Conservation (phyloP, 2,888 invertebrate species). For the Dione vanillae region DNA sequence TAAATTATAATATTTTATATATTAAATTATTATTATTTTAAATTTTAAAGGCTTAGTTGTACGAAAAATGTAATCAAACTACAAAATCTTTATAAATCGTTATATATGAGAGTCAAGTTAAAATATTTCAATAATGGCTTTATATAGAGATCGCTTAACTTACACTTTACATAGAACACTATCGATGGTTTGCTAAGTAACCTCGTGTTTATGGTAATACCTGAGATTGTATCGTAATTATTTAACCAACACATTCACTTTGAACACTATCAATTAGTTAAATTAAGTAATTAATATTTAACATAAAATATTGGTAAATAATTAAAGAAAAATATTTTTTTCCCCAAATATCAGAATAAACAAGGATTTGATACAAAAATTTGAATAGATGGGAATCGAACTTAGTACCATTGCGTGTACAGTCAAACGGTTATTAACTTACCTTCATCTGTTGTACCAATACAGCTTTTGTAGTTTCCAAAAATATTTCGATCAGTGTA, state of each 20-base stretch:
- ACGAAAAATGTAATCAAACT: too few species aligned
- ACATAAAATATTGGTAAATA: too few species aligned
- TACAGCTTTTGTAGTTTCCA: conserved; percentile 84
- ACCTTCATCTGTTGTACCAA: conserved; percentile 85
- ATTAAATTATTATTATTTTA: too few species aligned
- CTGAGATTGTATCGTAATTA: conserved; percentile 39
- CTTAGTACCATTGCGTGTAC: too few species aligned
- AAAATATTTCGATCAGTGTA: conserved; percentile 81
- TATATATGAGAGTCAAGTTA: neutral
- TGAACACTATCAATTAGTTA: conserved; percentile 28
- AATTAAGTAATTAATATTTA: neutral
- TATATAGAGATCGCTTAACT: neutral
- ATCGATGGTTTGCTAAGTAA: conserved; percentile 35
- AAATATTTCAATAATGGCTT: neutral
- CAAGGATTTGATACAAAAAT: too few species aligned
- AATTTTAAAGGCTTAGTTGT: too few species aligned
- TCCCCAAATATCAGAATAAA: too few species aligned
- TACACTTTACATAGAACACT: conserved; percentile 27
- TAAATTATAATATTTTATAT: neutral
- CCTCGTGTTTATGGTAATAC: conserved; percentile 41
- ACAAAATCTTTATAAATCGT: too few species aligned
- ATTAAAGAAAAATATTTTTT: too few species aligned
- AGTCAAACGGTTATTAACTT: conserved; percentile 40
- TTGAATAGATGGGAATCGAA: too few species aligned
- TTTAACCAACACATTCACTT: conserved; percentile 39